Base-by-base conservation (phyloP, 1,140 invertebrate genomes). In the Pantala flavescens region DNA sequence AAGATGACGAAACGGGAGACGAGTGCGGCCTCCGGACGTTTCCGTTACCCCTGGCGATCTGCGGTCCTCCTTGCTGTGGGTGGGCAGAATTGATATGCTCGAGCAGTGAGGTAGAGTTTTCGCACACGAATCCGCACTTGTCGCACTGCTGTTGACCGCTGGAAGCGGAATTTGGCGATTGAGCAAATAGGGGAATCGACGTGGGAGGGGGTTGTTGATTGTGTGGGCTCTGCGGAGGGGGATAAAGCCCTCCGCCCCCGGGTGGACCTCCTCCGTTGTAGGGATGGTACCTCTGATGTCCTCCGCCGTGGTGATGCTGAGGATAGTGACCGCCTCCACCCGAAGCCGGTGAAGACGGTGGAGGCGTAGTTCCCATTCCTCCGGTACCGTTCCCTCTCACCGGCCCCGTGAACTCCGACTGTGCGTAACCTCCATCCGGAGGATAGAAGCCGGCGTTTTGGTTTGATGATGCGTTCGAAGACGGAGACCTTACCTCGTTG, bases 61-160 rank as follows among this genome's bases (percentile, higher is more conserved):
- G 14, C n/a, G 14, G 49, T 3, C n/a, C 16, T 16, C 49, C 49
- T 36, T 36, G 28, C 16, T 16, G 16, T 0, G 89, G 87, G 78
- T 93, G 92, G 72, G 85, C 88, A 0, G 88, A 84, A 73, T 88
- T 87, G 11, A 88, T 85, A 78, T 93, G 91, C 76, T 93, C 92
- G 71, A 87, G 86, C 19, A 93, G 81, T 77, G 88, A 87, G 19
- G 86, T 84, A 12, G 87, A 87, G 72, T 90, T 90, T 75, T 92
- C 90, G 80, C 88, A 92, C 42, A 92, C 87, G 74, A 87, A 88
- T 42, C 91, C 91, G 79, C 91, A 93, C 78, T 93, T 93, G 76
- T 93, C 91, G 81, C 92, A 93, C 78, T 92, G 90, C 77, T 89
- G 84, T 0, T 88, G 88, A 70, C 49, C n/a, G 88, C 88, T 2